phyloP scores from a whole-genome alignment of 2,797 vertebrate genomes.

The Sebastes aleutianus region DNA sequence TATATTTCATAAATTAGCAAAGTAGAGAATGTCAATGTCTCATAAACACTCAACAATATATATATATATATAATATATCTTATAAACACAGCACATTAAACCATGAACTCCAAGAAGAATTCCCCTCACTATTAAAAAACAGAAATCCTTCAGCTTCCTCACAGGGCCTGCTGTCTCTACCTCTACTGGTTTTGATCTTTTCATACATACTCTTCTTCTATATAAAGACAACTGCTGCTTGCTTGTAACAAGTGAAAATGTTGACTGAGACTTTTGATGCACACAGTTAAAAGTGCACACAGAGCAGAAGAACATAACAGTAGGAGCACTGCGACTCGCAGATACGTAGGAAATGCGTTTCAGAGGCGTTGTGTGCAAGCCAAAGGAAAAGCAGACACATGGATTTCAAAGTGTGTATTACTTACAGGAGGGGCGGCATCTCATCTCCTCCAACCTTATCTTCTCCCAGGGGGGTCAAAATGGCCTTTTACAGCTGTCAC shows the following conservation, averaged over 20 bases:
- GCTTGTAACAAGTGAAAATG: not conserved
- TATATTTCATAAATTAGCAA: not conserved
- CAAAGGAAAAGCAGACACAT: not conserved
- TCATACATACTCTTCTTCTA: not conserved
- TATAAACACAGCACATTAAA: not conserved
- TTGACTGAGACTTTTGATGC: not conserved
- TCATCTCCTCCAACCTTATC: constrained; percentile 21
- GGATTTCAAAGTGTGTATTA: constrained; percentile 26
- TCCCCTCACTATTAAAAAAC: not conserved
- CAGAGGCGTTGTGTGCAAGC: not conserved
- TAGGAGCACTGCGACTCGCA: not conserved
- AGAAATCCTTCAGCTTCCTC: not conserved
- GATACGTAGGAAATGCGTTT: not conserved
- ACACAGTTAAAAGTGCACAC: not conserved
- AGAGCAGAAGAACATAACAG: not conserved
- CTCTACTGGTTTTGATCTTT: not conserved
- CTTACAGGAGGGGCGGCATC: not conserved
- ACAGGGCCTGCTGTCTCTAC: not conserved
- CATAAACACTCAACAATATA: not conserved
- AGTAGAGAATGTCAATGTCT: not conserved
- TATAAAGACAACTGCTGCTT: not conserved
- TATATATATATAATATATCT: not conserved
- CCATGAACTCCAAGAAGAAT: not conserved
- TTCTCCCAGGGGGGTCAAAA: constrained; percentile 38
- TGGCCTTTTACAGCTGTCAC: constrained; percentile 58